Evolutionary conservation across 1,140 invertebrate species (phyloP).

Genomic region (Trachymyrmex septentrionalis): DNA sequence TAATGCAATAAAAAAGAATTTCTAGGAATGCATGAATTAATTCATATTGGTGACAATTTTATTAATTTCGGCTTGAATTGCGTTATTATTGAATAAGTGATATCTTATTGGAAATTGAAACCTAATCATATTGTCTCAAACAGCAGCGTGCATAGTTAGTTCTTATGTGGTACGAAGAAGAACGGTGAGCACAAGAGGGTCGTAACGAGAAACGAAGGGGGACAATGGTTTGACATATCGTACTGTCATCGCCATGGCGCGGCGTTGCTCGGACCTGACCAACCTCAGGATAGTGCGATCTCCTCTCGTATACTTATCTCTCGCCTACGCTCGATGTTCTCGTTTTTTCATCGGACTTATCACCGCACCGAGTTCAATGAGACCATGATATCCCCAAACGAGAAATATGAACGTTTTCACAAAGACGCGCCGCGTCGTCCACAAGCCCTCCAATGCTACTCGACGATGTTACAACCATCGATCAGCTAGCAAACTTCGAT

Average conservation of each 20-base stretch:
- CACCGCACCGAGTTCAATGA: conserved; percentile 66
- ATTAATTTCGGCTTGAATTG: not conserved
- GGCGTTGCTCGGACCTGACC: conserved; percentile 68
- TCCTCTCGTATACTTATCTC: conserved; percentile 72
- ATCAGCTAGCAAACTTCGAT: conserved; percentile 42
- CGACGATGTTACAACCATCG: conserved; percentile 61
- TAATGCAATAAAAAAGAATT: conserved; percentile 1
- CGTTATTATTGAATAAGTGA: not conserved
- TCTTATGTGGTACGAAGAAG: conserved; percentile 69
- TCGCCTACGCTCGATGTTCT: conserved; percentile 63
- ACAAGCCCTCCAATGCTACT: conserved; percentile 48
- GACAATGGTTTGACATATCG: conserved; percentile 82
- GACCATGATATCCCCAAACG: conserved; percentile 65
- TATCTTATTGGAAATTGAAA: conserved; percentile 26
- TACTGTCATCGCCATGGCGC: conserved; percentile 79
- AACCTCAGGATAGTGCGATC: conserved; percentile 32
- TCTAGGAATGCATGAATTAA: not conserved
- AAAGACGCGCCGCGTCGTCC: conserved; percentile 19
- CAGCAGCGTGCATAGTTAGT: conserved; percentile 37
- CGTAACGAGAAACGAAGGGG: conserved; percentile 62
- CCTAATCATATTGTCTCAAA: conserved; percentile 35
- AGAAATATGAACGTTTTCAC: conserved; percentile 71
- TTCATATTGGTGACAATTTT: not conserved
- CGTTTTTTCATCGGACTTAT: conserved; percentile 72
- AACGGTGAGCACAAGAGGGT: conserved; percentile 66